Evolutionary conservation across 2,797 vertebrate species (phyloP).

Genomic region (Enteromius afrohamiltoni): DNA sequence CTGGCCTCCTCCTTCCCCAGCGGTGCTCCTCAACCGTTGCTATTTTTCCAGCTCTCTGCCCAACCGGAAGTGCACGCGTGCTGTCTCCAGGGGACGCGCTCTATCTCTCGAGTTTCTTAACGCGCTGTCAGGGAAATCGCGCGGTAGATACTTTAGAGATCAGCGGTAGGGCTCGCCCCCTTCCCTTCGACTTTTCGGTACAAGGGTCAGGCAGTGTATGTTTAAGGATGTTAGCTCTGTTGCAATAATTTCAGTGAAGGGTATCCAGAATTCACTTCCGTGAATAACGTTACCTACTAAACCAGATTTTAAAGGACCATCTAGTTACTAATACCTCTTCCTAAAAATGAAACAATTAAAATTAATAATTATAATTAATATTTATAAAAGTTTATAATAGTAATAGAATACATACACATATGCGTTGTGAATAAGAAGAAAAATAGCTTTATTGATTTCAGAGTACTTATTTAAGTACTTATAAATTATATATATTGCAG

Average conservation of each 20-base stretch:
- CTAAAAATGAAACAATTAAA: neutral
- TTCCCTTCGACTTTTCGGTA: neutral
- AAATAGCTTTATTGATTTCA: neutral
- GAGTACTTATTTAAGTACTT: too few species aligned
- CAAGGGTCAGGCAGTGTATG: slow-evolving; percentile 28
- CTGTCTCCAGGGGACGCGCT: slow-evolving; percentile 40
- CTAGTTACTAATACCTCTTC: neutral
- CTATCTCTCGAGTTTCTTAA: neutral
- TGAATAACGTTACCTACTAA: neutral
- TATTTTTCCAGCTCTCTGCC: slow-evolving; percentile 71
- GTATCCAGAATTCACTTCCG: neutral
- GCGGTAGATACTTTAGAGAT: slow-evolving; percentile 14
- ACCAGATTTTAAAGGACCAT: neutral
- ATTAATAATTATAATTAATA: neutral
- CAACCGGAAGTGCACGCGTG: slow-evolving; percentile 76
- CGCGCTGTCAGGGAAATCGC: neutral
- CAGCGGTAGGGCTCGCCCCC: neutral
- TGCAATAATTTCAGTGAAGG: slow-evolving; percentile 19
- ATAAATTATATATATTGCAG: too few species aligned
- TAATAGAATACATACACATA: neutral
- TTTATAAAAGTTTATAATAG: neutral
- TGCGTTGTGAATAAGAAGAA: neutral
- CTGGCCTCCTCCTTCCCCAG: slow-evolving; percentile 76
- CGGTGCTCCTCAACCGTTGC: slow-evolving; percentile 74
- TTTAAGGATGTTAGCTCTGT: slow-evolving; percentile 28